Conservation (phyloP, 2,888 invertebrate species). For the Lithophane semibrunnea region DNA sequence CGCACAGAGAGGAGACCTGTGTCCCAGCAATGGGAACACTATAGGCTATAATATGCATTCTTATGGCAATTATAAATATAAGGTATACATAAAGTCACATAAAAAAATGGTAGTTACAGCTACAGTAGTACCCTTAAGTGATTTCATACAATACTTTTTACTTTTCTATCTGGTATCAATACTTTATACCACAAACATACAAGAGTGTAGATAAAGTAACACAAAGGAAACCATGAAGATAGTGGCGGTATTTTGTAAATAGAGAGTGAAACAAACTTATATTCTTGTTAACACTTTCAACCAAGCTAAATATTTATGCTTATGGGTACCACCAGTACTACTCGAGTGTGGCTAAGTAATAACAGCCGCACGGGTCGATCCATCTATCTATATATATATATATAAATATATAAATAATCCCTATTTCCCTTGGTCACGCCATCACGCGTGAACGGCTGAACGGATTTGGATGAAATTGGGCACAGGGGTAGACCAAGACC, state of each 20-base stretch:
- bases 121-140: no score
- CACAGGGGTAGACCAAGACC: no score
- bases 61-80: background rate
- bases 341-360: background rate
- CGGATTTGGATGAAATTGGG: no score
- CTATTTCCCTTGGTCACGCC: no score
- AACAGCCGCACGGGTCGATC: no score
- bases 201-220: slow-evolving; percentile 1
- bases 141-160: background rate
- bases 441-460: no score
- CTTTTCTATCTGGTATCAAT: background rate
- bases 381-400: no score
- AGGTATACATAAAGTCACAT: background rate
- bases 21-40: no score
- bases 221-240: slow-evolving; percentile 2
- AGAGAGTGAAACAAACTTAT: background rate
- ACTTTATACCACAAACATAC: background rate
- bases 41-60: background rate
- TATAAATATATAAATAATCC: no score
- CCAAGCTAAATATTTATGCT: slow-evolving; percentile 7
- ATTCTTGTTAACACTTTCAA: background rate
- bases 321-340: background rate
- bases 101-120: background rate
- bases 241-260: slow-evolving; percentile 29
- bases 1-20: no score